Evolutionary conservation across 2,888 invertebrate genomes (phyloP), one percentile per base, ranked within the genome.

Genomic region (Chaetogeoica ovagalla): DNA sequence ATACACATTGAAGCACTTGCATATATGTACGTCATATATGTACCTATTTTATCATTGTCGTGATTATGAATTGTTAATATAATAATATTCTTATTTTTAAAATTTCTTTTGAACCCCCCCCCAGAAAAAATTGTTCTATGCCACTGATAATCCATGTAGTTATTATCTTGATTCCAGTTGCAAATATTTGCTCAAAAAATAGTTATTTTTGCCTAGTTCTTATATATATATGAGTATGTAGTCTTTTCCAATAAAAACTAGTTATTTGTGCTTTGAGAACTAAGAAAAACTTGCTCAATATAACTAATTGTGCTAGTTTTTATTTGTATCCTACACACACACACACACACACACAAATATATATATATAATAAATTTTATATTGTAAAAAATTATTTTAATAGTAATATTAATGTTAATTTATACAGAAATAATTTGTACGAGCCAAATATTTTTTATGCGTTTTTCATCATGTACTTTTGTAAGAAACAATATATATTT

Each of bases 371-470:
- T 55, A 52, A 21, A 55, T 69, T 55, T 57, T 70, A 60, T 21
- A 72, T 48, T 23, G 30, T 30, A 48, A 30, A 69, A 52, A 43
- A 30, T 6, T 6, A 19, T 55, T 21, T 17, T 17, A 66, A 69
- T 37, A 48, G 15, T 48, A 15, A 23, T 52, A 8, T 68, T 68
- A 68, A 23, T 63, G 3, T 60, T 48, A 23, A 19, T 48, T 60
- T 60, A 48, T 72, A 43, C 23, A 21, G 59, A 21, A 23, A 60
- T 48, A 21, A 48, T 19, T 66, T 2, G 52, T 70, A 39, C 9
- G 17, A 55, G 39, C 57, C 55, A 75, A 75, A 75, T 39, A 65
- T 74, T 17, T 74, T 65, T 74, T 63, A 30, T 30, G 30, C 30
- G 30, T 30, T 75, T 65, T 57, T 63, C 9, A 55, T 21, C 17